Evolutionary conservation across 2,888 invertebrate species (phyloP), one percentile per base, ranked within the genome.

Genomic region (Mythimna loreyi): DNA sequence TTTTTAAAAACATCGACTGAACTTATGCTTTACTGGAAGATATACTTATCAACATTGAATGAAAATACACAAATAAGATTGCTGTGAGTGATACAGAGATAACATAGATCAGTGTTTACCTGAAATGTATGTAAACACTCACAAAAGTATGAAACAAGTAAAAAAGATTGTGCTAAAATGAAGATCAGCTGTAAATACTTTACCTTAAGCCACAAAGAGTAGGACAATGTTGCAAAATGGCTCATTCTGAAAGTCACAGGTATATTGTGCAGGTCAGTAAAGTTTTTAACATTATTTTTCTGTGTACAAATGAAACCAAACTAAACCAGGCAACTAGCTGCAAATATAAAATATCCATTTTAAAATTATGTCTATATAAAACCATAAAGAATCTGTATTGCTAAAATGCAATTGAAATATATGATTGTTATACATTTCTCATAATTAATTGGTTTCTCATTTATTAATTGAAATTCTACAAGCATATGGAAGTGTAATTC

Each of bases 181-280:
- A 87, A 86, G 88, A 87, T 86, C 83, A 87, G 77, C 82, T 82
- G 85, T 85, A 81, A 85, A 83, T 79, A 81, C 75, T 84, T 86
- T 83, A 83, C 86, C 88, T 90, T 87, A 82, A 84, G 79, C 82
- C 82, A 76, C 71, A 85, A 87, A 88, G 87, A 89, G 85, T 90
- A 92, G 89, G 88, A 94, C 89, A 91, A 94, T 94, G 94, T 89
- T 92, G 90, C 93, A 96, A 92, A 89, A 96, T 96, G 96, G 96
- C 96, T 91, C 93, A 95, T 88, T 92, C 96, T 92, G 97, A 97
- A 90, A 97, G 96, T 94, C 97, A 96, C 92, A 96, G 97, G 90
- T 97, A 97, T 93, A 97, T 97, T 91, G 97, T 97, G 85, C 98
- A 98, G 97, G 98, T 98, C 79, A 90, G 93, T 93, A 72, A 71